Evolutionary conservation across 2,888 invertebrate genomes (phyloP).

Genomic region (Phrixothrix hirtus): DNA sequence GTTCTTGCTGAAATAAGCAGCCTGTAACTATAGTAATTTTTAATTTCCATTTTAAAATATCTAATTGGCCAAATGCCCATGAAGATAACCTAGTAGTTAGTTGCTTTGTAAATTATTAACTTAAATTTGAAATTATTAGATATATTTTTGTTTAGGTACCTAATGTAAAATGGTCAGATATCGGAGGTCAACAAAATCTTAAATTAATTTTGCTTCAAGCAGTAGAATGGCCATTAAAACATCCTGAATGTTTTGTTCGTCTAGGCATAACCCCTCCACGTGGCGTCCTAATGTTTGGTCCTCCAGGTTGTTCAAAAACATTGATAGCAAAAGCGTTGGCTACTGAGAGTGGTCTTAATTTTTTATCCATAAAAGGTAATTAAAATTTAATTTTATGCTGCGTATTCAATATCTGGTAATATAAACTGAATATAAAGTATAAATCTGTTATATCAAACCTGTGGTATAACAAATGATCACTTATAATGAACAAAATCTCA

Average conservation of each 20-base stretch:
- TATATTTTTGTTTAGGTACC: slow-evolving; percentile 56
- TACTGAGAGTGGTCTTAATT: slow-evolving; percentile 93
- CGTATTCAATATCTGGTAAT: too few species aligned
- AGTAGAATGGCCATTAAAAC: slow-evolving; percentile 91
- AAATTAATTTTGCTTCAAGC: slow-evolving; percentile 86
- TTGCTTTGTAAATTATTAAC: too few species aligned
- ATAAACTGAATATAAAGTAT: too few species aligned
- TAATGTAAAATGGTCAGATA: slow-evolving; percentile 88
- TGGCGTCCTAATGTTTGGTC: slow-evolving; percentile 93
- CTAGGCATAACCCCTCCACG: slow-evolving; percentile 85
- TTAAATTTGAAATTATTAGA: neutral
- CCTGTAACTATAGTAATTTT: too few species aligned
- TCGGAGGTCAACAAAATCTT: slow-evolving; percentile 87
- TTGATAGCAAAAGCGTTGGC: slow-evolving; percentile 98
- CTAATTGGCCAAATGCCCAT: too few species aligned
- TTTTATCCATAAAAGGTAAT: slow-evolving; percentile 85
- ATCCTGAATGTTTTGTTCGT: slow-evolving; percentile 78
- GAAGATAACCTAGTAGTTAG: too few species aligned
- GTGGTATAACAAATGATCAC: too few species aligned
- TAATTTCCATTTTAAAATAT: too few species aligned
- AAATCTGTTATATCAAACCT: too few species aligned
- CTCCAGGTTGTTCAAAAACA: slow-evolving; percentile 98
- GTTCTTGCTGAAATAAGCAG: too few species aligned
- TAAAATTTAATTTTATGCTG: too few species aligned
- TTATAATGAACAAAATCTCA: too few species aligned